Evolutionary conservation across 2,888 invertebrate species (phyloP), one percentile per base, ranked within the genome.

Genomic region (Nomada hirtipes): DNA sequence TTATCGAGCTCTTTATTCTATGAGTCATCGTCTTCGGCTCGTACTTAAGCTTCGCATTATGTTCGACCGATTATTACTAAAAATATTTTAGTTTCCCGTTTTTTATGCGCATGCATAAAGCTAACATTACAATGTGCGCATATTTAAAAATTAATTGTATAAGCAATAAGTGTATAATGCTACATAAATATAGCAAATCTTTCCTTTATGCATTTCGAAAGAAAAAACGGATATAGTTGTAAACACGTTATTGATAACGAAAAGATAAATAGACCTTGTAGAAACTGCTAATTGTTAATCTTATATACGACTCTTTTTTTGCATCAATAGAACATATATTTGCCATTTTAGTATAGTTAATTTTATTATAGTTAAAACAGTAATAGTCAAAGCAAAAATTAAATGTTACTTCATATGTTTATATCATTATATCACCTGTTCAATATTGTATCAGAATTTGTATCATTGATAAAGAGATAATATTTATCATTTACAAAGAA

Each of bases 21-120:
- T 84, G 83, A 84, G 64, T 84, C 83, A 84, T 72, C 83, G 44
- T n/a, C 69, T 78, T 67, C 64, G 18, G 64, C 68, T 75, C 68
- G 63, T 57, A 71, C 52, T 80, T 76, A 50, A 60, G 23, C 53
- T 57, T 73, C 63, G 29, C 57, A 44, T 47, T 63, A 57, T 29
- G 11, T 20, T 72, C 47, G 18, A 15, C 20, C 42, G 11, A 59
- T 44, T 64, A 10, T 57, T 53, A 11, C 15, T 26, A 7, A 63
- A 36, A 47, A 52, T 64, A 53, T 53, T 4, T 78, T 72, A 7
- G 4, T n/a, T 60, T 36, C 11, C 64, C 59, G n/a, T 11, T 15
- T 44, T 53, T 68, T 52, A 13, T 20, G 7, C 36, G 4, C 4
- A 50, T 13, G 11, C 10, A 3, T 0, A 55, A 57, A 42, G 42